phyloP scores from a whole-genome alignment of 2,113 vertebrate genomes.

The Manacus vitellinus region DNA sequence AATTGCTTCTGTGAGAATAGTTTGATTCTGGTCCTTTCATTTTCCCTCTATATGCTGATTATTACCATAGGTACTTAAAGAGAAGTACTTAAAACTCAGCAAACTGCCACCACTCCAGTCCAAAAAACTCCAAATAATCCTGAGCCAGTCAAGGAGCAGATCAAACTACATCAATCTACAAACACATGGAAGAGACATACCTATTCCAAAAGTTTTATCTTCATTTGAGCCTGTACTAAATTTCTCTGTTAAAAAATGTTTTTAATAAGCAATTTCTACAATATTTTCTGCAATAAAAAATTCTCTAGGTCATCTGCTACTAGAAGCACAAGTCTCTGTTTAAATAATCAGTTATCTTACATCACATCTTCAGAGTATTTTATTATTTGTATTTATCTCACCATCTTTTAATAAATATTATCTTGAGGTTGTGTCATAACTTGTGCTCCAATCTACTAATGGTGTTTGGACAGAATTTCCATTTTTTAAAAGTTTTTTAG shows the following conservation, averaged over 20 bases:
- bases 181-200: background rate
- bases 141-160: background rate
- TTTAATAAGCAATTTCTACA: background rate
- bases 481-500: background rate
- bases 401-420: background rate
- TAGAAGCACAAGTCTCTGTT: background rate
- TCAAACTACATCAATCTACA: background rate
- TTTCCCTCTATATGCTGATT: background rate
- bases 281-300: background rate
- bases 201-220: background rate
- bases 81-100: background rate
- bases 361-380: background rate
- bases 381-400: background rate
- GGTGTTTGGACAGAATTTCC: background rate
- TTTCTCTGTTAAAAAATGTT: background rate
- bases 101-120: background rate
- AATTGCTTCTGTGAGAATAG: background rate
- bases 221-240: background rate
- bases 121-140: background rate
- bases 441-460: constrained; percentile 2
- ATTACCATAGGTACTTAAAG: background rate
- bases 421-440: background rate
- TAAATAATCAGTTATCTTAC: background rate
- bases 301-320: background rate
- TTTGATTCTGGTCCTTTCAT: background rate